phyloP scores from a whole-genome alignment of 2,797 vertebrate species.

The Enteromius fasciolatus region DNA sequence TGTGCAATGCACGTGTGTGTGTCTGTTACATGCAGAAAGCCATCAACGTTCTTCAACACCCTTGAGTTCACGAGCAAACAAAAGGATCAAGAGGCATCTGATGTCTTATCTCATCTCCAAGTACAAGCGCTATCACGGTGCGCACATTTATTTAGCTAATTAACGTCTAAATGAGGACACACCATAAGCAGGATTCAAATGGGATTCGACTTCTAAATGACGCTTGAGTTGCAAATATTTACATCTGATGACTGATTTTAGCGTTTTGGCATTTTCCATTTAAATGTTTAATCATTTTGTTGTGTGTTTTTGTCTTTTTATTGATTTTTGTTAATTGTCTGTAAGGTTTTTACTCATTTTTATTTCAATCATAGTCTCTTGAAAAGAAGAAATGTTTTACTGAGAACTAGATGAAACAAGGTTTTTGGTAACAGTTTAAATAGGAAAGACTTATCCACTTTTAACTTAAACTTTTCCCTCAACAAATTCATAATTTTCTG shows the following conservation, averaged over 20 bases:
- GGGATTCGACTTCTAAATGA: background rate
- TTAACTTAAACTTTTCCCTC: too few species aligned
- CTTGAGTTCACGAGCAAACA: constrained; percentile 38
- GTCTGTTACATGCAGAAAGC: constrained; percentile 32
- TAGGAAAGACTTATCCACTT: too few species aligned
- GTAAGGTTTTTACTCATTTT: background rate
- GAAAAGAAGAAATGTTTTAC: background rate
- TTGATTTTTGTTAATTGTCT: background rate
- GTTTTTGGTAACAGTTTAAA: background rate
- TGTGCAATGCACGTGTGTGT: background rate
- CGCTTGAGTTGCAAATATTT: background rate
- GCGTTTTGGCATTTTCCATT: background rate
- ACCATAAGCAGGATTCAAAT: constrained; percentile 3
- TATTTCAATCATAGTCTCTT: background rate
- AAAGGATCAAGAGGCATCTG: constrained; percentile 26
- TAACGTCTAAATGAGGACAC: background rate
- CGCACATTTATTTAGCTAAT: constrained; percentile 3
- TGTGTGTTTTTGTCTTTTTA: background rate
- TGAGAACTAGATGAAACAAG: background rate
- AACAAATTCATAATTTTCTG: too few species aligned
- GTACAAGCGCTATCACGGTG: background rate
- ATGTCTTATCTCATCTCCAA: background rate
- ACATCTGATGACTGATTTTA: background rate
- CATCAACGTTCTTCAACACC: constrained; percentile 1
- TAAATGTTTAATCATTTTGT: background rate